Conservation (phyloP, 2,797 vertebrate species). For the Acanthis flammea region DNA sequence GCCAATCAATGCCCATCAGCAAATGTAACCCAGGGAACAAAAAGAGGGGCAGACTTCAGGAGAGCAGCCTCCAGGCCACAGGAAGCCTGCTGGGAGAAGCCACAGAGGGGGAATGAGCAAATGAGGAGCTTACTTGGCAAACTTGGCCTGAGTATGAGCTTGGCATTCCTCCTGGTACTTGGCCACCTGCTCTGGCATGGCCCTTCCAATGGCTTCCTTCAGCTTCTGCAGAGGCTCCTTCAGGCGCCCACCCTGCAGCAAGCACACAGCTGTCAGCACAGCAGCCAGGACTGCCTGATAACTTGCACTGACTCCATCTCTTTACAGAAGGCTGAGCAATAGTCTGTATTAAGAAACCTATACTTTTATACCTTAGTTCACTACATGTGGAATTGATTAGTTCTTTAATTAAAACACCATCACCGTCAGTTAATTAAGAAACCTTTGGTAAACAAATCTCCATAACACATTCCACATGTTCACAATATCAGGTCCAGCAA, state of each 20-base stretch:
- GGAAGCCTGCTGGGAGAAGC: not conserved
- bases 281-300: not conserved
- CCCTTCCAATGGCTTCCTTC: constrained; percentile 84
- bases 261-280: not conserved
- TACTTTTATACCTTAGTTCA: not conserved
- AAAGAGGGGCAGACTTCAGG: not conserved
- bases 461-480: not conserved
- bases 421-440: not conserved
- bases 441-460: not conserved
- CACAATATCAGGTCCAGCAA: not conserved
- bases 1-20: not conserved
- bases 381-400: not conserved
- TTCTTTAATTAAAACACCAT: not conserved
- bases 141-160: constrained; percentile 83
- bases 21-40: not conserved
- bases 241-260: constrained; percentile 77
- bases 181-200: constrained; percentile 90
- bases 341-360: not conserved
- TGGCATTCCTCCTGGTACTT: constrained; percentile 85
- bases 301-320: not conserved
- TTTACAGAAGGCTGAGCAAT: not conserved
- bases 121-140: constrained; percentile 79
- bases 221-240: constrained; percentile 85
- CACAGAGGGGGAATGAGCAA: not conserved
- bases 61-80: not conserved